phyloP scores from a whole-genome alignment of 2,888 invertebrate species.

The Pegoplata infirma region DNA sequence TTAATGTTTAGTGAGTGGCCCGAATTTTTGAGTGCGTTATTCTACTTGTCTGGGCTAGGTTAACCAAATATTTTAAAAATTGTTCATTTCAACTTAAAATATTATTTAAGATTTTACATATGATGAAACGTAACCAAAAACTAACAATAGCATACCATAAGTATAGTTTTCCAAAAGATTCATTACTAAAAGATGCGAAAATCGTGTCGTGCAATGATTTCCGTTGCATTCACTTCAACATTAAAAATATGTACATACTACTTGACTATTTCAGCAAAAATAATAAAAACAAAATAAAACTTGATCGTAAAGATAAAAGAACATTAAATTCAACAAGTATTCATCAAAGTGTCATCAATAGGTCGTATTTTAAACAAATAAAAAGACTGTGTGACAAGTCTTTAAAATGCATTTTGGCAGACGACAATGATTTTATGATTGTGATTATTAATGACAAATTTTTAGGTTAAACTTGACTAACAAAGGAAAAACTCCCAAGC shows the following conservation, averaged over 20 bases:
- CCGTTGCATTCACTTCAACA: conserved; percentile 36
- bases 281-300: background rate
- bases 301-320: conserved; percentile 40
- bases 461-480: conserved; percentile 39
- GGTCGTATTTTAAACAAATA: conserved; percentile 45
- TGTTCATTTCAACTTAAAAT: too few relatives aligned
- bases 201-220: conserved; percentile 52
- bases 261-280: too few relatives aligned
- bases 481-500: background rate
- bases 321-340: conserved; percentile 35
- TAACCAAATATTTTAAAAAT: too few relatives aligned
- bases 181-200: conserved; percentile 49
- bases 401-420: conserved; percentile 51
- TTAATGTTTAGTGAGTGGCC: too few relatives aligned
- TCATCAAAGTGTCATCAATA: conserved; percentile 61
- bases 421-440: conserved; percentile 47
- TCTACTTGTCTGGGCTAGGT: too few relatives aligned
- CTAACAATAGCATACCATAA: too few relatives aligned
- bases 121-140: too few relatives aligned
- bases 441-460: conserved; percentile 42
- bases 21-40: too few relatives aligned
- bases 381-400: conserved; percentile 30
- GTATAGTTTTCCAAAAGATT: too few relatives aligned
- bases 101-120: too few relatives aligned
- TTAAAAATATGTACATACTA: background rate